Evolutionary conservation across 1,140 invertebrate genomes (phyloP), one percentile per base, ranked within the genome.

Genomic region (Lepeophtheirus salmonis): DNA sequence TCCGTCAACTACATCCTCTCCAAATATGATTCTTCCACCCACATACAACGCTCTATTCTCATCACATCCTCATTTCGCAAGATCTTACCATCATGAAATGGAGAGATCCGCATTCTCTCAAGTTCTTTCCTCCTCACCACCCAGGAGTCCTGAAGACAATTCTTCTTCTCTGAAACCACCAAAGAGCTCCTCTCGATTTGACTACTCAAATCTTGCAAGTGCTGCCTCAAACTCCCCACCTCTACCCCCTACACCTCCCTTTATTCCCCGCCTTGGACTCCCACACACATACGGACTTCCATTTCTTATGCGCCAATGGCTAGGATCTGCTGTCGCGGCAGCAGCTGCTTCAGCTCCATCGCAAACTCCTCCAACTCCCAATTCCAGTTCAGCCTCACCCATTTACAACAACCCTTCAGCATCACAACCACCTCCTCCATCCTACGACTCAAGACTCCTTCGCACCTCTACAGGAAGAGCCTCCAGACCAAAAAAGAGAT

Each of bases 401-500:
- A 64, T 2, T 56, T n/a, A n/a, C n/a, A n/a, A n/a, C n/a, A n/a
- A n/a, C n/a, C 49, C 51, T 50, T 60, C 30, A 22, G 48, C 48
- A 59, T 50, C 18, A 30, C 58, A 21, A 12, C 53, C 64, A 61
- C 49, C 56, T n/a, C 61, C 57, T 1, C 62, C 60, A 13, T 60
- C 52, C 3, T 65, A 63, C 60, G 65, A 67, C 23, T 64, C 67
- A 2, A 52, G 65, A 10, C 63, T 68, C 1, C 64, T 67, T 25
- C 62, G 64, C 14, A 60, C 62, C 48, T 56, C 61, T 41, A 65
- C 64, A 22, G 64, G 64, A 49, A 50, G 68, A 18, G 63, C 87
- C 78, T 87, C 86, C 77, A 80, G 89, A 73, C 84, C 89, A 73
- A 91, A 92, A 78, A 92, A 89, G 78, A 86, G 97, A 77, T 97